Evolutionary conservation across 2,888 invertebrate genomes (phyloP), one percentile per base, ranked within the genome.

Genomic region (Cinara cedri): DNA sequence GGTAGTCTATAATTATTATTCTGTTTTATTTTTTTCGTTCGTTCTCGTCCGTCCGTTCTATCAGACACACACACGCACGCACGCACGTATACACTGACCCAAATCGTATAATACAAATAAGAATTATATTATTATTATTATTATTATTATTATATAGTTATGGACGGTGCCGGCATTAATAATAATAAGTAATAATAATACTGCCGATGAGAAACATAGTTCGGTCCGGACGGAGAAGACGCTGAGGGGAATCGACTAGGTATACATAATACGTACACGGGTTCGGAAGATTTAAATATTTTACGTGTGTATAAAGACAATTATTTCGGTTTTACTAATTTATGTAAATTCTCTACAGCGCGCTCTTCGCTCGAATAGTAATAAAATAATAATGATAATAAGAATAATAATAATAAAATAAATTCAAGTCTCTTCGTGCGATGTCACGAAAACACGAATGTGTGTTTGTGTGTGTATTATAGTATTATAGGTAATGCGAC

Each of bases 1-100:
- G 57, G 75, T 55, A 66, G 76, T 66, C 66, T 76, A 44, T 76
- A 66, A 76, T 75, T 75, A 75, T 76, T 44, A 63, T 75, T 44
- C 49, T 3, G 51, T 19, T 66, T 44, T 44, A 4, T 34, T 34
- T 34, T 34, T 34, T 34, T 34, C 34, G 34, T 34, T 6, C 34
- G 34, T 34, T 34, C n/a, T n/a, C 6, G 34, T 34, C n/a, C 6
- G 34, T 34, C 6, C 34, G 34, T 34, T 34, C 34, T 34, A 34
- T 34, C 42, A 63, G 63, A 72, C 62, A 57, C 57, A 46, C 62
- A 26, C n/a, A 26, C n/a, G 34, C 51, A 51, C 42, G 46, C 57
- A 46, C 62, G 26, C n/a, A 26, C n/a, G 34, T 34, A 51, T 42
- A 44, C 44, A 42, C 46, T 65, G 76, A 76, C 76, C 76, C 66